These are phyloP conservation scores for Falco concolor DNA, from an alignment of 2,797 vertebrate genomes.

Conservation along the genomic window DNA sequence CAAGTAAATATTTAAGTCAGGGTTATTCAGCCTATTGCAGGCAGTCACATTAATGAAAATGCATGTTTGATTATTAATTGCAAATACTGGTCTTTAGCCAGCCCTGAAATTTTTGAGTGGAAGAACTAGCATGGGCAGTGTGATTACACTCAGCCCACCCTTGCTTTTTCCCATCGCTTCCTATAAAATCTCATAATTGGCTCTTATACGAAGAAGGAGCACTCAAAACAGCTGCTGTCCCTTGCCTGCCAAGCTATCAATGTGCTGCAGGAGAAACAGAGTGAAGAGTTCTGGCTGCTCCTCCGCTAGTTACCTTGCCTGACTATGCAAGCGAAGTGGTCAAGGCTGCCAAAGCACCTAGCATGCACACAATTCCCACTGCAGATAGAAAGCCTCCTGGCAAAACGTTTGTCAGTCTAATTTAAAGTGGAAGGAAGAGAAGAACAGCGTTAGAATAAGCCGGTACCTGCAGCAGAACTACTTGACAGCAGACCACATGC, in stretches of 20 bases:
- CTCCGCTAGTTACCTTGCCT: not conserved
- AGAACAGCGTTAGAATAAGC: not conserved
- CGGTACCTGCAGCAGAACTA: not conserved
- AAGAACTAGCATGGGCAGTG: not conserved
- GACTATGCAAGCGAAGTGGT: not conserved
- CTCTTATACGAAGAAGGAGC: not conserved
- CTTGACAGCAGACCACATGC: not conserved
- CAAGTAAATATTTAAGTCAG: slow-evolving; percentile 31
- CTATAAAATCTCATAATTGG: slow-evolving; percentile 16
- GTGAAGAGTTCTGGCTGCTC: not conserved
- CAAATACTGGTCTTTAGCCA: not conserved
- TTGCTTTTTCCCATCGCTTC: not conserved
- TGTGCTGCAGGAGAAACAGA: not conserved
- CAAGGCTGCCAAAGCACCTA: not conserved
- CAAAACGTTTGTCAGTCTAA: not conserved
- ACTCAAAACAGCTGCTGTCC: slow-evolving; percentile 8
- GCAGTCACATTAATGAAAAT: not conserved
- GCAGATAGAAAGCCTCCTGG: not conserved
- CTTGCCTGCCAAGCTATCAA: slow-evolving; percentile 11
- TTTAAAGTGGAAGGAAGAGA: not conserved
- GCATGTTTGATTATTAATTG: not conserved
- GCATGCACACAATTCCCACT: not conserved
- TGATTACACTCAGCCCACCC: slow-evolving; percentile 15
- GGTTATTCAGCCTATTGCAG: not conserved
- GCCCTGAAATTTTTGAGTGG: not conserved